These are phyloP conservation scores for Charadrius vociferus DNA, from an alignment of 2,113 vertebrate species.

Conservation along the genomic window DNA sequence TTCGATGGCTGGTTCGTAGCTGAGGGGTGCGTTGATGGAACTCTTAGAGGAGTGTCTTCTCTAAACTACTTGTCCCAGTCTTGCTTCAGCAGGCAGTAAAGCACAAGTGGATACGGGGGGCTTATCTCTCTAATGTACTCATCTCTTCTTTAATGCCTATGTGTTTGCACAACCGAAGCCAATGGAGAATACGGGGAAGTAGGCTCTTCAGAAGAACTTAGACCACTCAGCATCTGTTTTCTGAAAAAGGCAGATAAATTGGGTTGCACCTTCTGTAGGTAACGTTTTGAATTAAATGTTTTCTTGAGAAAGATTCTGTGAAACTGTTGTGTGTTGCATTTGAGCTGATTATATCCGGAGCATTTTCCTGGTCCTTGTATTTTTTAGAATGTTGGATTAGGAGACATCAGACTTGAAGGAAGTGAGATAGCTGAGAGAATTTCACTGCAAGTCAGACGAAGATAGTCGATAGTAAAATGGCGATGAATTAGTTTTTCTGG, in stretches of 20 bases:
- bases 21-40: background rate
- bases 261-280: background rate
- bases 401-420: background rate
- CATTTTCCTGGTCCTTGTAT: background rate
- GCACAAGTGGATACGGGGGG: background rate
- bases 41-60: background rate
- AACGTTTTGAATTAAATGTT: background rate
- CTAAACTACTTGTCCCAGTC: background rate
- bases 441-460: background rate
- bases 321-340: background rate
- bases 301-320: background rate
- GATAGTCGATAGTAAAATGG: background rate
- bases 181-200: no score
- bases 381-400: background rate
- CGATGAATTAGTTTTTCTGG: background rate
- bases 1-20: background rate
- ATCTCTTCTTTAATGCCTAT: accelerated
- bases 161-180: background rate
- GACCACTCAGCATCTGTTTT: background rate
- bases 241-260: accelerated
- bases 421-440: background rate
- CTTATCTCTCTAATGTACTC: background rate
- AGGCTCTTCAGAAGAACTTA: background rate
- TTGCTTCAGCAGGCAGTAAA: background rate
- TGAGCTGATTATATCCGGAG: background rate